Percentiles rank a stretch among this genome's conserved stretches.
These are phyloP conservation scores for Planiliza haematocheilus DNA, from an alignment of 2,113 vertebrate species.

Conservation along the genomic window DNA sequence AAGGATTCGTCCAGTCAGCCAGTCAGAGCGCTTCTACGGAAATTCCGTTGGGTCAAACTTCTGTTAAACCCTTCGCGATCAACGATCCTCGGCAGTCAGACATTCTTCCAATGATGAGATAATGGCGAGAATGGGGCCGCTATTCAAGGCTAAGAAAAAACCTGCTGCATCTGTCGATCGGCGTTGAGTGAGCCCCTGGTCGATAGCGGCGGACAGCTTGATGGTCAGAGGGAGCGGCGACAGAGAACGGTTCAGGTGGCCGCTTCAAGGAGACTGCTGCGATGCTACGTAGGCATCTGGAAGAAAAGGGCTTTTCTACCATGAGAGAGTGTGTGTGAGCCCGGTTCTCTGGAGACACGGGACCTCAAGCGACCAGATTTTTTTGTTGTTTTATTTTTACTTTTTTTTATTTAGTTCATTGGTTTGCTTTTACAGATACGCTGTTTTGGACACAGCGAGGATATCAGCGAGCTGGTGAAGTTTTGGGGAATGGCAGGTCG, in stretches of 20 bases:
- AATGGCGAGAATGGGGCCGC: conserved; percentile 56
- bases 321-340: conserved; percentile 72
- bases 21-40: conserved; percentile 73
- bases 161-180: background rate
- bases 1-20: conserved; percentile 15
- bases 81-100: conserved; percentile 18
- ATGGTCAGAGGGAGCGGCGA: conserved; percentile 41
- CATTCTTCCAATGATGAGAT: conserved; percentile 62
- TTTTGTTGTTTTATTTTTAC: background rate
- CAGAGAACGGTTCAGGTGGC: conserved; percentile 52
- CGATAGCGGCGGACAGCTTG: conserved; percentile 17
- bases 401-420: background rate
- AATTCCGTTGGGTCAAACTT: conserved; percentile 65
- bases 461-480: conserved; percentile 44
- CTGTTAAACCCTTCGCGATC: conserved; percentile 59
- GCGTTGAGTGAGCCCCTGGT: conserved; percentile 2
- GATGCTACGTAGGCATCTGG: conserved; percentile 82
- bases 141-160: conserved; percentile 12
- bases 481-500: conserved; percentile 88
- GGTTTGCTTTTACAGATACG: background rate
- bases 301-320: conserved; percentile 71
- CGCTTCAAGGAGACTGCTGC: conserved; percentile 71
- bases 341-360: conserved; percentile 49
- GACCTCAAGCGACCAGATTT: background rate
- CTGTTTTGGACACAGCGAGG: conserved; percentile 16